Percentiles rank a stretch among this genome's conserved stretches.
Evolutionary conservation across 2,113 vertebrate genomes (phyloP).

Genomic region (Accipiter virgatus): DNA sequence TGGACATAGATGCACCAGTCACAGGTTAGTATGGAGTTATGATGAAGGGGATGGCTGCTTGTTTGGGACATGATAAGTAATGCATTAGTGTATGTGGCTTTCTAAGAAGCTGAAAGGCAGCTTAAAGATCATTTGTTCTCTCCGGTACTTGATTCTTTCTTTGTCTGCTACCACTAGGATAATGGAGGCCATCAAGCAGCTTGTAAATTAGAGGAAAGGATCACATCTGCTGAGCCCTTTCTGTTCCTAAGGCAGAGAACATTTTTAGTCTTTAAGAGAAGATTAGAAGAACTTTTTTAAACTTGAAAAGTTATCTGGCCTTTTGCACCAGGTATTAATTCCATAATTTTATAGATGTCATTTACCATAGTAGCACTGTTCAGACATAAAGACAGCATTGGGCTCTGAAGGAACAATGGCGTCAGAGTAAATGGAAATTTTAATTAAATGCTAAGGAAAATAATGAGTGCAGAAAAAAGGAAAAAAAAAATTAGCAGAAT

Average conservation of each 20-base stretch:
- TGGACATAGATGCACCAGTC: conserved; percentile 98
- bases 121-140: background rate
- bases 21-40: conserved; percentile 80
- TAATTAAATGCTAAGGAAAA: conserved; percentile 10
- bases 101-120: background rate
- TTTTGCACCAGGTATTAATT: background rate
- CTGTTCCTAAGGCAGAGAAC: background rate
- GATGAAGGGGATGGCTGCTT: background rate
- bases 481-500: background rate
- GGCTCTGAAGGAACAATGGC: background rate
- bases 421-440: background rate
- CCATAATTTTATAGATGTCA: background rate
- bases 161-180: background rate
- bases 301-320: background rate
- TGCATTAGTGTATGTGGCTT: background rate
- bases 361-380: background rate
- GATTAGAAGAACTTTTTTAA: background rate
- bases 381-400: background rate
- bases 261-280: background rate
- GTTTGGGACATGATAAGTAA: background rate
- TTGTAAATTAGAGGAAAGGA: background rate
- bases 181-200: background rate
- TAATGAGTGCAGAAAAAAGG: background rate
- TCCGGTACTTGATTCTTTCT: background rate
- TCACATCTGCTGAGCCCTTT: background rate